phyloP scores from a whole-genome alignment of 2,888 invertebrate species.

The Andrena minutula region DNA sequence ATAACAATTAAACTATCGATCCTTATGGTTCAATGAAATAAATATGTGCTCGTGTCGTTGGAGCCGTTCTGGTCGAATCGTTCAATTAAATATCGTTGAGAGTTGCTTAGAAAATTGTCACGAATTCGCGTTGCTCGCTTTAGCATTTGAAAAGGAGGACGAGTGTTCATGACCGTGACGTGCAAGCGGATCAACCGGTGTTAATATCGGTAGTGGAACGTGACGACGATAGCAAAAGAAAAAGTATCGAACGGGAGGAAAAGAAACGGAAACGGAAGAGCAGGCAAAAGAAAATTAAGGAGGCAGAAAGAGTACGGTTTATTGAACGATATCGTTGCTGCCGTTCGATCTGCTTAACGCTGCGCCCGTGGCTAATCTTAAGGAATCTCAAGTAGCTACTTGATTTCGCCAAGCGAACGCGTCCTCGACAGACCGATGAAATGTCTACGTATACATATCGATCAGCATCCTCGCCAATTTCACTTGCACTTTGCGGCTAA shows the following conservation, averaged over 20 bases:
- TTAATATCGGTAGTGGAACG: conserved; percentile 74
- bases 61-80: conserved; percentile 1
- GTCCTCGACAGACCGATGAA: no score
- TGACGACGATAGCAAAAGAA: conserved; percentile 66
- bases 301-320: conserved; percentile 20
- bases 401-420: no score
- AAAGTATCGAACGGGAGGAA: conserved; percentile 47
- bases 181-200: conserved; percentile 68
- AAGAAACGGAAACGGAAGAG: conserved; percentile 19
- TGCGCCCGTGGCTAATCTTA: background rate
- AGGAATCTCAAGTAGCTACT: background rate
- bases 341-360: background rate
- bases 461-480: no score
- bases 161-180: conserved; percentile 71
- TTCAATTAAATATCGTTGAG: conserved; percentile 1
- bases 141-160: conserved; percentile 65
- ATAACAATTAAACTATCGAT: no score
- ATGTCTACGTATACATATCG: no score
- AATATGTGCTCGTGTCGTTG: background rate
- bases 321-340: background rate
- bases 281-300: conserved; percentile 13
- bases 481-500: no score
- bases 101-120: conserved; percentile 45
- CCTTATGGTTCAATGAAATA: no score
- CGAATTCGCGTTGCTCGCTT: conserved; percentile 54